Percentiles rank a stretch among this genome's conserved stretches.
These are phyloP conservation scores for Calliopum simillimum DNA, from an alignment of 2,888 invertebrate species.

Conservation along the genomic window DNA sequence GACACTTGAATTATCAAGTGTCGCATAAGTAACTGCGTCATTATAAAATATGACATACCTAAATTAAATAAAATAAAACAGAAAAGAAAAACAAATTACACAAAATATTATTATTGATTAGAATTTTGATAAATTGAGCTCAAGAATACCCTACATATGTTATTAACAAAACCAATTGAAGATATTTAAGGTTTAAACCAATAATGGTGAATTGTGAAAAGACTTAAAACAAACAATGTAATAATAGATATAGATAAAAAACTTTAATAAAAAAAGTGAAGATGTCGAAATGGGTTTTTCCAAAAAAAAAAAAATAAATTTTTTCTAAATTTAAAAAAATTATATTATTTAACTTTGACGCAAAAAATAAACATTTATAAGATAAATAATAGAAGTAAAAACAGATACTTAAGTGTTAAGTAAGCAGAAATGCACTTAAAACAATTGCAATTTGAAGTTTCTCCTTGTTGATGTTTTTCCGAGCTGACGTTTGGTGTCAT, in stretches of 20 bases:
- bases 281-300: not conserved
- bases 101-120: not conserved
- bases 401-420: not conserved
- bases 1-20: constrained; percentile 58
- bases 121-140: constrained; percentile 20
- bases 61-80: not conserved
- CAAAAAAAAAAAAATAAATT: not conserved
- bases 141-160: constrained; percentile 18
- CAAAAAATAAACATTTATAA: not conserved
- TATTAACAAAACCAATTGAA: constrained; percentile 21
- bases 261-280: not conserved
- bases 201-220: not conserved
- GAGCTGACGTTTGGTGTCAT: constrained; percentile 36
- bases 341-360: not conserved
- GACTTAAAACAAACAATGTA: not conserved
- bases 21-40: constrained; percentile 37
- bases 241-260: not conserved
- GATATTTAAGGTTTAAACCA: not conserved
- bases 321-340: not conserved
- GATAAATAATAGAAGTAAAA: not conserved
- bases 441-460: constrained; percentile 6
- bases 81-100: not conserved
- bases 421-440: constrained; percentile 12
- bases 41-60: constrained; percentile 16
- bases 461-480: constrained; percentile 35